Evolutionary conservation across 2,797 vertebrate genomes (phyloP).

Genomic region (Thripadectes ignobilis): DNA sequence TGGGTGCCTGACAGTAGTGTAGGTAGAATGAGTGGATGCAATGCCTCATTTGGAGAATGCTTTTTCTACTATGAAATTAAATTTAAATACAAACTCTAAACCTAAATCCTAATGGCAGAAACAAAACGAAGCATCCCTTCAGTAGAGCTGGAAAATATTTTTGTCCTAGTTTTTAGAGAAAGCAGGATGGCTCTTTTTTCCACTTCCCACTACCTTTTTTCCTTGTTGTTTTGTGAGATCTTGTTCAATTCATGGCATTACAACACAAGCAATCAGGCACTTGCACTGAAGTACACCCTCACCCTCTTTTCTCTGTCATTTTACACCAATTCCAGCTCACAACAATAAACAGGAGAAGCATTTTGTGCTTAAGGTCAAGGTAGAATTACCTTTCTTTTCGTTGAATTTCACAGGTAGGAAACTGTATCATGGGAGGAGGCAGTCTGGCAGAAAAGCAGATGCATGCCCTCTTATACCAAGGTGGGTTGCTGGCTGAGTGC

Average conservation of each 20-base stretch:
- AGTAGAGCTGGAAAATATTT: neutral
- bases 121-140: neutral
- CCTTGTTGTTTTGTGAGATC: neutral
- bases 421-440: neutral
- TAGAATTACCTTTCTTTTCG: neutral
- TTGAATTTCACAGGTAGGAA: neutral
- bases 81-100: neutral
- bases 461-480: neutral
- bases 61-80: neutral
- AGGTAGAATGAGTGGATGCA: neutral
- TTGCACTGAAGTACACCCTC: neutral
- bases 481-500: neutral
- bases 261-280: neutral
- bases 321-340: neutral
- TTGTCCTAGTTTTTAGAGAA: neutral
- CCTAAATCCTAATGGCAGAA: neutral
- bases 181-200: neutral
- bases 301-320: neutral
- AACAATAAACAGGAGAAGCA: neutral
- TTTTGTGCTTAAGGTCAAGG: neutral
- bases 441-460: slow-evolving; percentile 9
- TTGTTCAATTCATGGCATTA: neutral
- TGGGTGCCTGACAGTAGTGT: neutral
- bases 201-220: neutral
- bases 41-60: neutral